A percentile compares a stretch with the other conserved stretches of the same genome.
Evolutionary conservation across 1,140 invertebrate species (phyloP).

Genomic region (Drosophila quadrilineata): DNA sequence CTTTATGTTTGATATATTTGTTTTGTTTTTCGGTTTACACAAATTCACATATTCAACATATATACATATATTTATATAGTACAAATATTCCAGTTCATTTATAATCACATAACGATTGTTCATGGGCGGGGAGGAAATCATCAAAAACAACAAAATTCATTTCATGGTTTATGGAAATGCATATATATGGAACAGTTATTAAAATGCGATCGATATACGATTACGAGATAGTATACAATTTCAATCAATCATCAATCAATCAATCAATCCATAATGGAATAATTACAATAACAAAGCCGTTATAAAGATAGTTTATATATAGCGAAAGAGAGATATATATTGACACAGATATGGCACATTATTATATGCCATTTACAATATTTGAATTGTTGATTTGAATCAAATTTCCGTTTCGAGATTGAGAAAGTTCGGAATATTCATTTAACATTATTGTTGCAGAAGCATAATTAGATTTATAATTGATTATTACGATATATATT

Average conservation of each 20-base stretch:
- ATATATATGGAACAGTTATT: conserved; percentile 26
- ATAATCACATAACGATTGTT: no score
- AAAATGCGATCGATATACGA: conserved; percentile 11
- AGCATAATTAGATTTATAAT: not conserved
- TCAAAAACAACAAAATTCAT: no score
- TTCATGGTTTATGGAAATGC: conserved; percentile 10
- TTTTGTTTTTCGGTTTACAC: conserved; percentile 13
- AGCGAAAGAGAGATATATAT: not conserved
- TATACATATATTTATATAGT: conserved; percentile 12
- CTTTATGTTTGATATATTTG: conserved; percentile 45
- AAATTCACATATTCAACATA: no score
- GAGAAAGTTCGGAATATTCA: not conserved
- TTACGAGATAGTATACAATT: not conserved
- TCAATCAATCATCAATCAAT: conserved; percentile 3
- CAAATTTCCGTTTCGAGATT: conserved; percentile 11
- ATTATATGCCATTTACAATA: conserved; percentile 18
- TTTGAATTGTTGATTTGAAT: conserved; percentile 3
- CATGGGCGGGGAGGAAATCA: no score
- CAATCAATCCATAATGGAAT: no score
- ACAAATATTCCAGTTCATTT: no score
- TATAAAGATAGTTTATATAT: not conserved
- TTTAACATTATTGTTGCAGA: conserved; percentile 5
- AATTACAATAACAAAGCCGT: conserved; percentile 3
- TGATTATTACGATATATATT: conserved; percentile 16
- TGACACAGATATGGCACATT: conserved; percentile 10